Evolutionary conservation across 1,140 invertebrate genomes (phyloP).

Genomic region (Drosophila sp.): DNA sequence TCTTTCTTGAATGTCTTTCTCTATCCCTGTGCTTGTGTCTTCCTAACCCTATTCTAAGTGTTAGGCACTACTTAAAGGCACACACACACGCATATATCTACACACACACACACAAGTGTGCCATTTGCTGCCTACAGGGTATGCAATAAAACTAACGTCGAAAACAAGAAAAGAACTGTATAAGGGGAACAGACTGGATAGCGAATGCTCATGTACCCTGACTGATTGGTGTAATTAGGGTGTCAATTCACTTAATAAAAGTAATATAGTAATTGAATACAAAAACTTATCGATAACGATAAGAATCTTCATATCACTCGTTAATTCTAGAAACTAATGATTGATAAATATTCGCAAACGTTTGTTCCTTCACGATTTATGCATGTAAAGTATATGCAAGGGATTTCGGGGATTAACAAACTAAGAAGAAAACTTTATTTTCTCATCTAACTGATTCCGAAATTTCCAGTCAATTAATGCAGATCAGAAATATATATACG

Average conservation of each 20-base stretch:
- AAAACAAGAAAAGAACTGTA: background rate
- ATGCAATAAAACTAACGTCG: conserved; percentile 32
- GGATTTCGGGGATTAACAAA: too few species aligned
- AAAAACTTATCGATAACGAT: too few species aligned
- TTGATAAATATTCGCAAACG: too few species aligned
- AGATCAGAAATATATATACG: background rate
- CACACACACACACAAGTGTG: conserved; percentile 19
- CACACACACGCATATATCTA: conserved; percentile 11
- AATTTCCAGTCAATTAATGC: too few species aligned
- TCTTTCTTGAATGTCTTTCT: background rate
- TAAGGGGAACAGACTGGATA: background rate
- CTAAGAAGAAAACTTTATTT: too few species aligned
- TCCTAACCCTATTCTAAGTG: conserved; percentile 64
- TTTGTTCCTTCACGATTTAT: too few species aligned
- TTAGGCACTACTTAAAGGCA: conserved; percentile 34
- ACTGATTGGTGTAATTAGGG: background rate
- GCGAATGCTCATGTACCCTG: background rate
- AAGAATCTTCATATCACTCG: too few species aligned
- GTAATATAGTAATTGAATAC: too few species aligned
- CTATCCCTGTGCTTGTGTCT: conserved; percentile 36
- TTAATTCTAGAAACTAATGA: too few species aligned
- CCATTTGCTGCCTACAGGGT: conserved; percentile 43
- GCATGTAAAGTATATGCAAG: too few species aligned
- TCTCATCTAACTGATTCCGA: too few species aligned
- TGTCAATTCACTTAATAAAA: background rate